Evolutionary conservation across 1,140 invertebrate genomes (phyloP).

Genomic region (Papilio xuthus): DNA sequence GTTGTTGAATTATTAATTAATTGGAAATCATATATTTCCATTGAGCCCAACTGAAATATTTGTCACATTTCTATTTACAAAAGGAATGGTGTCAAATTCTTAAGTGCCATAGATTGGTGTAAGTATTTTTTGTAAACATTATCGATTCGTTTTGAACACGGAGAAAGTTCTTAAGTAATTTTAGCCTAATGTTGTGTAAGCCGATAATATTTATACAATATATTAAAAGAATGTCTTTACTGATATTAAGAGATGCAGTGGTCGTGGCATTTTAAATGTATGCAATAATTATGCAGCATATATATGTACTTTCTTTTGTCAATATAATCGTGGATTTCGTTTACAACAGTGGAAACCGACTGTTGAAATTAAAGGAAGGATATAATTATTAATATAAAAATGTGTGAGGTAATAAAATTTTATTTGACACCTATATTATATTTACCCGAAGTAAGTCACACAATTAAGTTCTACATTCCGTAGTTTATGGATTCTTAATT

Average conservation of each 20-base stretch:
- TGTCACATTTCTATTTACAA: slow-evolving; percentile 31
- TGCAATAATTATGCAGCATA: no score
- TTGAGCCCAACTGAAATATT: slow-evolving; percentile 7
- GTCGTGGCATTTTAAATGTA: no score
- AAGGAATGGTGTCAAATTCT: slow-evolving; percentile 31
- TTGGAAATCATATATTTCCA: slow-evolving; percentile 8
- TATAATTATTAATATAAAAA: no score
- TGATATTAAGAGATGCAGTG: not conserved
- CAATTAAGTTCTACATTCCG: not conserved
- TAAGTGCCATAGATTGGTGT: slow-evolving; percentile 25
- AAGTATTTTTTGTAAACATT: slow-evolving; percentile 20
- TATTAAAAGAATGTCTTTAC: not conserved
- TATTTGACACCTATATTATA: not conserved
- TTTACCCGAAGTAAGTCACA: not conserved
- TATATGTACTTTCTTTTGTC: no score
- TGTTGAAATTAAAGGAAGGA: no score
- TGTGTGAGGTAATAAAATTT: not conserved
- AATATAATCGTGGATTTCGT: no score
- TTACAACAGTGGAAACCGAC: no score
- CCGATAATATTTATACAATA: not conserved
- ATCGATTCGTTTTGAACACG: slow-evolving; percentile 3
- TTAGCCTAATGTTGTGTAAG: slow-evolving; percentile 10
- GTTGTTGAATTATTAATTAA: not conserved
- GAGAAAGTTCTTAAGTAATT: slow-evolving; percentile 22
- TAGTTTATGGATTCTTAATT: not conserved